Evolutionary conservation across 2,113 vertebrate genomes (phyloP).

Genomic region (Ia io): DNA sequence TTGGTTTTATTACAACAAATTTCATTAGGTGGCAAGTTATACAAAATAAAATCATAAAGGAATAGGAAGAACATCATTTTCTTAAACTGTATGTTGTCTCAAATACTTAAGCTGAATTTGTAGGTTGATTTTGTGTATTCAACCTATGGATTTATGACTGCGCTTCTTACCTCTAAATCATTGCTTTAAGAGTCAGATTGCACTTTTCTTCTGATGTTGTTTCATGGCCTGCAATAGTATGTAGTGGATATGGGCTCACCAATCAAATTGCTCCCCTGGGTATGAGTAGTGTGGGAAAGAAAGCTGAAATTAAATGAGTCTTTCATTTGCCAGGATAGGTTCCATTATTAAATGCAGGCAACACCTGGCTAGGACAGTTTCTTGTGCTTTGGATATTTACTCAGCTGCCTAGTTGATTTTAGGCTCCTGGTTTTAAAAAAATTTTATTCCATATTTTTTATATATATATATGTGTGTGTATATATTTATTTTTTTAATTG

Average conservation of each 20-base stretch:
- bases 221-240: background rate
- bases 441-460: background rate
- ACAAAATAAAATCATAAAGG: background rate
- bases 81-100: background rate
- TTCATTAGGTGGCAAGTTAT: background rate
- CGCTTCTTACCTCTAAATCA: background rate
- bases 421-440: background rate
- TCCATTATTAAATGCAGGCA: background rate
- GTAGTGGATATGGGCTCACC: background rate
- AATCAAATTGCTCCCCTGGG: background rate
- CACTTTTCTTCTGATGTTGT: background rate
- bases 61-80: background rate
- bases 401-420: background rate
- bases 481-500: too few relatives aligned
- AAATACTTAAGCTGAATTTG: background rate
- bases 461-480: background rate
- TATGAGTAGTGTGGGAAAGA: background rate
- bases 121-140: background rate
- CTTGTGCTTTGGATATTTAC: constrained; percentile 2
- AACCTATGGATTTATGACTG: background rate
- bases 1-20: constrained; percentile 26
- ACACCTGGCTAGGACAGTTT: background rate
- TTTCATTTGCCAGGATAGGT: background rate
- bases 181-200: background rate
- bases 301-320: background rate